Evolutionary conservation across 2,113 vertebrate species (phyloP).

Genomic region (Excalfactoria chinensis): DNA sequence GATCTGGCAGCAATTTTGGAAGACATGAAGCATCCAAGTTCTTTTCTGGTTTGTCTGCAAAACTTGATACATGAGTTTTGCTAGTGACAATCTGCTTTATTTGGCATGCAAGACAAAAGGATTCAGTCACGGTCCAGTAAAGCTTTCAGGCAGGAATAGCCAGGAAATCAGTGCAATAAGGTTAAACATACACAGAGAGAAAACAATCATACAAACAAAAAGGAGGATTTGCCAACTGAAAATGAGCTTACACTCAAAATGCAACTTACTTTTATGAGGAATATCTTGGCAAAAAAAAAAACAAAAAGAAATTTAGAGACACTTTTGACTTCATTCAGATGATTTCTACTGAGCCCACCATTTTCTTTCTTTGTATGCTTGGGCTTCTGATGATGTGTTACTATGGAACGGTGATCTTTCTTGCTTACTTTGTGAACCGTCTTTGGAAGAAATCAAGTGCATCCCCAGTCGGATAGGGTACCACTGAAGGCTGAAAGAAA

Average conservation of each 20-base stretch:
- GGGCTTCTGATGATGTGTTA: not conserved
- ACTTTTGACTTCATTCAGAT: not conserved
- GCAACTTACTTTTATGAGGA: not conserved
- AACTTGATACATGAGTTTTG: not conserved
- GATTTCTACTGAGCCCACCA: not conserved
- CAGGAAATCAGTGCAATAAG: not conserved
- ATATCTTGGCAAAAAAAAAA: not conserved
- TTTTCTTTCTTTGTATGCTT: not conserved
- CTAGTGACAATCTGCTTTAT: constrained; percentile 29
- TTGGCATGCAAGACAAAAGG: constrained; percentile 40
- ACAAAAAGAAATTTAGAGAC: not conserved
- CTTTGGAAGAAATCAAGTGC: not conserved
- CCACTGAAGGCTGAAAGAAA: not conserved
- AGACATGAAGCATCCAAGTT: constrained; percentile 22
- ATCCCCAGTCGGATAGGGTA: not conserved
- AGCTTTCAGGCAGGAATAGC: constrained; percentile 10
- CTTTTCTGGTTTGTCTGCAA: constrained; percentile 11
- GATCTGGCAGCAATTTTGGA: constrained; percentile 10
- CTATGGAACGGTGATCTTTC: not conserved
- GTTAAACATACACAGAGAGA: not conserved
- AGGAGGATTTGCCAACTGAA: not conserved
- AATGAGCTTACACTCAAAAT: not conserved
- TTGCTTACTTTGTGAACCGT: not conserved
- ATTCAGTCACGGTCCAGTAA: constrained; percentile 13
- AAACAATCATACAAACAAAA: not conserved